Conservation (phyloP, 2,797 vertebrate genomes). For the Sitta carolinensis region DNA sequence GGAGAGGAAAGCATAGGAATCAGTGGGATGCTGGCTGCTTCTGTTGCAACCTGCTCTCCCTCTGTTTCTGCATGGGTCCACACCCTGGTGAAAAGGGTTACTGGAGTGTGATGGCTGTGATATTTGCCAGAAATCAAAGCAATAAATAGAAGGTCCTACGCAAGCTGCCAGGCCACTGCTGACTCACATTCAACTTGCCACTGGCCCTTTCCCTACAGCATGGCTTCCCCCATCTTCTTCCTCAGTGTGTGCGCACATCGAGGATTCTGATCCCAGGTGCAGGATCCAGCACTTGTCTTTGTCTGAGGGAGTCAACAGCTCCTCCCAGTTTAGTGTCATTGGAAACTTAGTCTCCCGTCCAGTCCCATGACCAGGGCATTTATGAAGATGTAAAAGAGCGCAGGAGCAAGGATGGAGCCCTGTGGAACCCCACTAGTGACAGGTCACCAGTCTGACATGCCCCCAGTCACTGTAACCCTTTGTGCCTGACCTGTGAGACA, state of each 20-base stretch:
- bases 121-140: background rate
- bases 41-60: background rate
- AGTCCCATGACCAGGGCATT: background rate
- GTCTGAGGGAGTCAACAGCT: background rate
- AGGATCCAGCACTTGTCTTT: background rate
- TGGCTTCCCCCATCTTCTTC: background rate
- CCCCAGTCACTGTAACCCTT: background rate
- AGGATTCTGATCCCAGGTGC: background rate
- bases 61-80: background rate
- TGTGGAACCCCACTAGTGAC: background rate
- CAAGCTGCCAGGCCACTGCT: background rate
- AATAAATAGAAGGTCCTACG: background rate
- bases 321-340: rapidly evolving
- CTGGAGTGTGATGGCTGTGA: background rate
- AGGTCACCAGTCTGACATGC: background rate
- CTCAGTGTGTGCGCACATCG: background rate
- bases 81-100: background rate
- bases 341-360: background rate
- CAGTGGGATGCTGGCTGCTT: background rate
- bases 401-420: background rate
- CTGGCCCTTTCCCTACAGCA: background rate
- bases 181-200: background rate
- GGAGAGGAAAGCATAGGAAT: background rate
- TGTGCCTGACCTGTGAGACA: rapidly evolving
- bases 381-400: background rate